Conservation (phyloP, 2,888 invertebrate genomes). For the Synergus japonicus region DNA sequence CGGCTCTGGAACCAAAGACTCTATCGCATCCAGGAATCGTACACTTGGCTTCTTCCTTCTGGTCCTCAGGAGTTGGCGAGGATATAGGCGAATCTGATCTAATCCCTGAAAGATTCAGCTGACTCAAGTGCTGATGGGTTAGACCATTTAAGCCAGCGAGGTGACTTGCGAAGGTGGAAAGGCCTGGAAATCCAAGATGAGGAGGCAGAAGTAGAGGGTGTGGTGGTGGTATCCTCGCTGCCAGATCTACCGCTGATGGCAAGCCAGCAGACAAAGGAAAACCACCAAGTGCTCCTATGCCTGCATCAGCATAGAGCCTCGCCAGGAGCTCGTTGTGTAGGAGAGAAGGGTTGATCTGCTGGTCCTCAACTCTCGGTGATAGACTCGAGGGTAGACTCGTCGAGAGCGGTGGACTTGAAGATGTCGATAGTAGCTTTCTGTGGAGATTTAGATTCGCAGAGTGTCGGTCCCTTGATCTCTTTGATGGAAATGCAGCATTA, state of each 20-base stretch:
- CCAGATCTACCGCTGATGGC: constrained; percentile 67
- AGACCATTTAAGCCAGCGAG: constrained; percentile 75
- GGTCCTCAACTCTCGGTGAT: constrained; percentile 79
- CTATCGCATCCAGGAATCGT: constrained; percentile 88
- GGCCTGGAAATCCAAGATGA: constrained; percentile 80
- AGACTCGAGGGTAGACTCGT: constrained; percentile 79
- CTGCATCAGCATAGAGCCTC: constrained; percentile 86
- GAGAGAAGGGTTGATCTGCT: constrained; percentile 76
- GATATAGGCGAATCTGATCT: constrained; percentile 64
- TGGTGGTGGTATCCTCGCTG: constrained; percentile 78
- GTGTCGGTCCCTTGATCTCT: constrained; percentile 94
- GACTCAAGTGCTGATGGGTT: constrained; percentile 75
- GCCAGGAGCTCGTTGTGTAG: constrained; percentile 90
- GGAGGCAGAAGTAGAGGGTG: constrained; percentile 82
- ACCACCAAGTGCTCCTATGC: constrained; percentile 70
- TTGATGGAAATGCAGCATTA: constrained; percentile 96
- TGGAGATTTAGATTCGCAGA: constrained; percentile 95
- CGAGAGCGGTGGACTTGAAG: constrained; percentile 79
- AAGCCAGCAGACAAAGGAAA: constrained; percentile 77
- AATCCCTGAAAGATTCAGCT: constrained; percentile 64
- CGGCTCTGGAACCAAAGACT: constrained; percentile 88
- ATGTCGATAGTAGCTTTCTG: constrained; percentile 89
- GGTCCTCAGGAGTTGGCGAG: constrained; percentile 61
- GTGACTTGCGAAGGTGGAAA: constrained; percentile 76
- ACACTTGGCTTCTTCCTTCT: constrained; percentile 84